Evolutionary conservation across 2,113 vertebrate genomes (phyloP).

Genomic region (Podarcis raffonei): DNA sequence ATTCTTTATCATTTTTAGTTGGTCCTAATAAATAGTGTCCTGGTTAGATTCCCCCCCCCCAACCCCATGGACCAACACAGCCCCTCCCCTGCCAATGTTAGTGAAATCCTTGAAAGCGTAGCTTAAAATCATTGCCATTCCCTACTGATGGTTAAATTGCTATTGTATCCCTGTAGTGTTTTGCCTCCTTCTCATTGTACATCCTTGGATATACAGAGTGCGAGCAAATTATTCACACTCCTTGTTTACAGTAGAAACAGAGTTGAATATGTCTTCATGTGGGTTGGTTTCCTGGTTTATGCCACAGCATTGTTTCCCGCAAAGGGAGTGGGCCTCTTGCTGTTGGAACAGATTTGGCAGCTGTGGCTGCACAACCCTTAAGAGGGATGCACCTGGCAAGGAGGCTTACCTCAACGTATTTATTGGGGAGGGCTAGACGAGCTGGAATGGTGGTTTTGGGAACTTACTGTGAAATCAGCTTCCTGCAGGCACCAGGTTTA

Average conservation of each 20-base stretch:
- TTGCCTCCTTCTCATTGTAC: background rate
- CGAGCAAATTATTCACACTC: background rate
- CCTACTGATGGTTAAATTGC: background rate
- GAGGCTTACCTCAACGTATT: background rate
- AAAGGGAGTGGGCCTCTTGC: rapidly evolving
- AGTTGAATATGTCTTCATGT: background rate
- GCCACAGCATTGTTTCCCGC: background rate
- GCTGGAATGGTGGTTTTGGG: too few species aligned
- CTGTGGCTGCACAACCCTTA: background rate
- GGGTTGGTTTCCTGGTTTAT: slow-evolving; percentile 1
- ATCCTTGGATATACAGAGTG: background rate
- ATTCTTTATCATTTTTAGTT: background rate
- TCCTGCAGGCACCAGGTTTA: background rate
- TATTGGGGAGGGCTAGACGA: background rate
- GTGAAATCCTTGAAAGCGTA: background rate
- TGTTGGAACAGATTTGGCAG: background rate
- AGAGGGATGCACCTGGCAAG: rapidly evolving
- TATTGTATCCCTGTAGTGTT: background rate
- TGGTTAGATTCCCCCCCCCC: background rate
- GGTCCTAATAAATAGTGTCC: background rate
- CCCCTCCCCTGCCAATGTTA: background rate
- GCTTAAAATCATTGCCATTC: background rate
- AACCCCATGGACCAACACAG: background rate
- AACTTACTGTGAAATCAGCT: background rate
- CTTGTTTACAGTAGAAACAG: background rate